Evolutionary conservation across 2,113 vertebrate species (phyloP).

Genomic region (Coptodon bakossiorum): DNA sequence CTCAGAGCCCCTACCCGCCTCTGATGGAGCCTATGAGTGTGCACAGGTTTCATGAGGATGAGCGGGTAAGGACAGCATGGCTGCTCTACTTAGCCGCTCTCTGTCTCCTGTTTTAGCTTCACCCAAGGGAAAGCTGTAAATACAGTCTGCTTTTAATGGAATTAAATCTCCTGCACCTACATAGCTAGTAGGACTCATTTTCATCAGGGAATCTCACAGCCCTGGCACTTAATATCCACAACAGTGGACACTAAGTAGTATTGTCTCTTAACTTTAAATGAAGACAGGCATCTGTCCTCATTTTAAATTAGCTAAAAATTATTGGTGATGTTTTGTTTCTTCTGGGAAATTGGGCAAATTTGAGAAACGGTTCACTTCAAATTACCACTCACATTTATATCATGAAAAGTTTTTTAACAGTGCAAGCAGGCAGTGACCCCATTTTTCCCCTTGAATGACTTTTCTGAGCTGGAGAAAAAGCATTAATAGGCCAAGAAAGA

Average conservation of each 20-base stretch:
- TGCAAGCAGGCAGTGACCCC: neutral
- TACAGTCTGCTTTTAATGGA: conserved; percentile 52
- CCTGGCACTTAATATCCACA: neutral
- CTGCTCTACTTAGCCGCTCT: conserved; percentile 50
- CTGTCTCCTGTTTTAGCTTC: conserved; percentile 56
- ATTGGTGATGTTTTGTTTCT: neutral
- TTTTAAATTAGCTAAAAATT: neutral
- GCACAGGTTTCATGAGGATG: conserved; percentile 44
- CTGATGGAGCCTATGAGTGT: conserved; percentile 56
- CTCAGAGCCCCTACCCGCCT: conserved; percentile 27
- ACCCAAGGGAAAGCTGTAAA: conserved; percentile 50
- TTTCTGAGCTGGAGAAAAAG: neutral
- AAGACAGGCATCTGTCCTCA: neutral
- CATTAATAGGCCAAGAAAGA: neutral
- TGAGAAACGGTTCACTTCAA: neutral
- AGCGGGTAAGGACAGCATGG: conserved; percentile 57
- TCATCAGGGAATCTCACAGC: neutral
- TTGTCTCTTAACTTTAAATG: neutral
- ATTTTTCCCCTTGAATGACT: conserved; percentile 1
- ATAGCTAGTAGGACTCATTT: conserved; percentile 24
- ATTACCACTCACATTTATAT: neutral
- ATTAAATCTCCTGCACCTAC: conserved; percentile 44
- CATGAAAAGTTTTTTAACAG: neutral
- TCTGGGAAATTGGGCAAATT: neutral
- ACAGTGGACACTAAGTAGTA: neutral